Percentiles rank a stretch among this genome's conserved stretches.
Evolutionary conservation across 2,113 vertebrate species (phyloP).

Genomic region (Mugil cephalus): DNA sequence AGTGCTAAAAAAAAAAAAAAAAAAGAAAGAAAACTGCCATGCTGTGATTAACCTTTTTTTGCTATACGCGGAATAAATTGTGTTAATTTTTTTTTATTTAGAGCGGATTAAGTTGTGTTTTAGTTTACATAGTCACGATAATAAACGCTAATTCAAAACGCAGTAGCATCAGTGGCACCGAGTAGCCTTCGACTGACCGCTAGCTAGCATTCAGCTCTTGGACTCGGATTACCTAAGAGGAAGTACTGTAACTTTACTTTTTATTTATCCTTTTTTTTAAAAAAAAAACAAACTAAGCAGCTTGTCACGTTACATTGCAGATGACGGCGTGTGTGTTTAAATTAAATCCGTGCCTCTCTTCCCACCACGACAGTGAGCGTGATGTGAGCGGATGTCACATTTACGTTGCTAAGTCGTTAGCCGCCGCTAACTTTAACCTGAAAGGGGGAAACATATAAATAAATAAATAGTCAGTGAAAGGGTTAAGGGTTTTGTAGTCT

Average conservation of each 20-base stretch:
- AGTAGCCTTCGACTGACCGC: conserved; percentile 36
- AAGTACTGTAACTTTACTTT: conserved; percentile 50
- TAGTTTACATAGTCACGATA: not conserved
- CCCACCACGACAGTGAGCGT: conserved; percentile 60
- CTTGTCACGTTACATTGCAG: conserved; percentile 13
- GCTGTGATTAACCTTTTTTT: conserved; percentile 58
- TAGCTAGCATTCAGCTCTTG: conserved; percentile 45
- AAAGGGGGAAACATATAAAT: too few species aligned
- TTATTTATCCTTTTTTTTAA: too few species aligned
- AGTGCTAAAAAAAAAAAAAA: conserved; percentile 46
- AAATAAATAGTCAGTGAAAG: too few species aligned
- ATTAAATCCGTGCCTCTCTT: conserved; percentile 59
- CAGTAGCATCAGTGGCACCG: conserved; percentile 59
- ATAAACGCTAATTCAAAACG: conserved; percentile 46
- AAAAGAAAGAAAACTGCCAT: conserved; percentile 43
- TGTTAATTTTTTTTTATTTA: too few species aligned
- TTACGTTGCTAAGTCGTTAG: conserved; percentile 59
- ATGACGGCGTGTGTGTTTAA: conserved; percentile 25
- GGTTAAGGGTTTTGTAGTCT: not conserved
- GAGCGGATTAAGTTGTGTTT: conserved; percentile 18
- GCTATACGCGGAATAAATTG: conserved; percentile 40
- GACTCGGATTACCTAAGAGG: conserved; percentile 53
- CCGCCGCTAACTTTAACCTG: conserved; percentile 38
- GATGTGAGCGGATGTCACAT: conserved; percentile 65
- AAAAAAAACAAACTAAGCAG: conserved; percentile 19